These are phyloP conservation scores for Paratrypauchen microcephalus DNA, from an alignment of 2,797 vertebrate species.

Conservation along the genomic window DNA sequence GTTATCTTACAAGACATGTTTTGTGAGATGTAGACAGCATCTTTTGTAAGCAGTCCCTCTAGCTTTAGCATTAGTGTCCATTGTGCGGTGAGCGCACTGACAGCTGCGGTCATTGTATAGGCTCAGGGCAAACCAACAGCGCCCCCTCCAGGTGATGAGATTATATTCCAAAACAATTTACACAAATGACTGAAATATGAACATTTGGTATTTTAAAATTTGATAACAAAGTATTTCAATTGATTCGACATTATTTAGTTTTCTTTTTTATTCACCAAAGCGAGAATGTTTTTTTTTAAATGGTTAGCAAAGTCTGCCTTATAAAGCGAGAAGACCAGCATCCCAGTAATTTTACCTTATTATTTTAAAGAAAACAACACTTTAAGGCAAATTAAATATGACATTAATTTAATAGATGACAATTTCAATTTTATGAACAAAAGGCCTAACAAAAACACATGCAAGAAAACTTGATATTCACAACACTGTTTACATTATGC, in stretches of 20 bases:
- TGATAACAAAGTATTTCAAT: background rate
- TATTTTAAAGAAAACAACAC: background rate
- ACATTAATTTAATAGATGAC: conserved; percentile 4
- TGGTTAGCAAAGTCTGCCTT: no score
- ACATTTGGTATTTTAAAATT: background rate
- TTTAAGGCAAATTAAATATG: conserved; percentile 4
- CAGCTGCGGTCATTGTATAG: conserved; percentile 1
- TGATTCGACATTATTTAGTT: background rate
- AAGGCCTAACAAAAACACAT: background rate
- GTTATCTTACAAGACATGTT: background rate
- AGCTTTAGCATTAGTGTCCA: background rate
- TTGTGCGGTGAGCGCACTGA: conserved; percentile 2
- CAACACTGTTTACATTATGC: conserved; percentile 8
- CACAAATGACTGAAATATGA: background rate
- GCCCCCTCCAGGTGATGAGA: conserved; percentile 32
- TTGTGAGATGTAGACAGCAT: no score
- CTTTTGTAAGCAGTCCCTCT: background rate
- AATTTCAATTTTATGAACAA: background rate
- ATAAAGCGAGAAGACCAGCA: background rate
- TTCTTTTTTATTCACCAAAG: background rate
- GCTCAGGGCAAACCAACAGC: conserved; percentile 17
- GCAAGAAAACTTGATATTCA: background rate
- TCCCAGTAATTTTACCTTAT: background rate
- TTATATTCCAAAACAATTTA: conserved; percentile 3
- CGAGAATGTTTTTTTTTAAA: background rate